Evolutionary conservation across 2,797 vertebrate species (phyloP), one percentile per base, ranked within the genome.

Genomic region (Mormyrops attenuatus): DNA sequence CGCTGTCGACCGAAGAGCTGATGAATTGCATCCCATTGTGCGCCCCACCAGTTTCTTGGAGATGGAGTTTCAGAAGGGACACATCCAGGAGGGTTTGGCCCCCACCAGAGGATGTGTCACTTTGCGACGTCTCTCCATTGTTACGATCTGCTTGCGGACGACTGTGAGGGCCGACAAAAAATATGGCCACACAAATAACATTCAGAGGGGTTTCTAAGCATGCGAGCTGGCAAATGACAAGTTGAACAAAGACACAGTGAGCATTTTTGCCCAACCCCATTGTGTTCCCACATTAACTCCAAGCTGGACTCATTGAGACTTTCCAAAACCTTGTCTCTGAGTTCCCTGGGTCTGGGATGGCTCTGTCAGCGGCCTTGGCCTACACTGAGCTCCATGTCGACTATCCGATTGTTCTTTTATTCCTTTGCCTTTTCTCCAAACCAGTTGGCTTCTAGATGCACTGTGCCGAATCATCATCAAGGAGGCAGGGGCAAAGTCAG

Each of bases 191-290:
- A 95, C 95, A 96, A 96, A 96, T 93, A 95, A 95, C 95, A 95
- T 95, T 96, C 94, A 96, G 93, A 96, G 50, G 69, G 95, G 95
- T 95, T 96, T 94, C 96, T 95, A 95, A 94, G 95, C 94, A 96
- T 95, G 95, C 95, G 95, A 94, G 92, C 93, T 92, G 94, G 95
- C 95, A 94, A 96, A 96, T 96, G 96, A 96, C 96, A 97, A 95
- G 95, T 95, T 94, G 94, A 95, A 96, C 94, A 96, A 95, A 96
- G 95, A 94, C 96, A 95, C 95, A 95, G 95, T 91, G 95, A 95
- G 95, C 89, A 95, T 95, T 95, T 95, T 96, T 95, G 95, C 92
- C 93, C 95, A 88, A 93, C 90, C 92, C 95, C 93, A 96, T 97
- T 96, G 96, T 97, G 94, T 96, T 94, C 92, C 93, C 95, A 94